A percentile compares a stretch with the other conserved stretches of the same genome.
These are phyloP conservation scores for Xylocopa sonorina DNA, from an alignment of 1,140 invertebrate species.

Conservation along the genomic window DNA sequence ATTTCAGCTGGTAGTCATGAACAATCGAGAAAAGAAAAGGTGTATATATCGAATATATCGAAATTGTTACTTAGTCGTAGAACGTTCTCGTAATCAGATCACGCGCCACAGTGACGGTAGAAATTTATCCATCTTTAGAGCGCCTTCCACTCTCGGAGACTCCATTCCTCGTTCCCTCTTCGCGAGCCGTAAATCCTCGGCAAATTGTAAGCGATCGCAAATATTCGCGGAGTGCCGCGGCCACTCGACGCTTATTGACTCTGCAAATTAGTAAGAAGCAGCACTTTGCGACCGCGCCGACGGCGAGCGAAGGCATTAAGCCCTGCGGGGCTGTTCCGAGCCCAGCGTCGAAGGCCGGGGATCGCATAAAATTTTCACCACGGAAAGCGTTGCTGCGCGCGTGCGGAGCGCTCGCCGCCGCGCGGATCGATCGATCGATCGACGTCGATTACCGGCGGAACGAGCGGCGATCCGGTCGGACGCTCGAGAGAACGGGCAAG, in stretches of 20 bases:
- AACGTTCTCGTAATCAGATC: too few relatives aligned
- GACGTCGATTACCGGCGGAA: conserved; percentile 26
- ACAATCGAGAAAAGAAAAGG: too few relatives aligned
- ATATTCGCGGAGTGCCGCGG: neutral
- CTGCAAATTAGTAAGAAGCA: conserved; percentile 45
- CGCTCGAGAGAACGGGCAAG: neutral
- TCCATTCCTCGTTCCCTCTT: neutral
- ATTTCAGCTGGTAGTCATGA: too few relatives aligned
- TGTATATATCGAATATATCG: too few relatives aligned
- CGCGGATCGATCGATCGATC: conserved; percentile 35
- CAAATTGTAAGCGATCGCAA: conserved; percentile 25
- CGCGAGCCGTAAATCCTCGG: neutral
- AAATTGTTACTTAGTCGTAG: too few relatives aligned
- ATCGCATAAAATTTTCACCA: conserved; percentile 27
- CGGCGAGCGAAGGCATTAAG: conserved; percentile 37
- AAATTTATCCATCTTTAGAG: neutral
- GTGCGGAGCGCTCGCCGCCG: neutral
- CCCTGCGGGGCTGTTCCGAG: neutral
- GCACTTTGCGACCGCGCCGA: conserved; percentile 17
- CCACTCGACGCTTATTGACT: conserved; percentile 22
- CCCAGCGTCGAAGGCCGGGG: too few relatives aligned
- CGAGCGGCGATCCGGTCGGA: neutral
- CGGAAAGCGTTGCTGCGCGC: neutral
- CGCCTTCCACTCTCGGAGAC: neutral
- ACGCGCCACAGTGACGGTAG: neutral